A percentile compares a stretch with the other conserved stretches of the same genome.
These are phyloP conservation scores for Archocentrus centrarchus DNA, from an alignment of 2,113 vertebrate species.

Conservation along the genomic window DNA sequence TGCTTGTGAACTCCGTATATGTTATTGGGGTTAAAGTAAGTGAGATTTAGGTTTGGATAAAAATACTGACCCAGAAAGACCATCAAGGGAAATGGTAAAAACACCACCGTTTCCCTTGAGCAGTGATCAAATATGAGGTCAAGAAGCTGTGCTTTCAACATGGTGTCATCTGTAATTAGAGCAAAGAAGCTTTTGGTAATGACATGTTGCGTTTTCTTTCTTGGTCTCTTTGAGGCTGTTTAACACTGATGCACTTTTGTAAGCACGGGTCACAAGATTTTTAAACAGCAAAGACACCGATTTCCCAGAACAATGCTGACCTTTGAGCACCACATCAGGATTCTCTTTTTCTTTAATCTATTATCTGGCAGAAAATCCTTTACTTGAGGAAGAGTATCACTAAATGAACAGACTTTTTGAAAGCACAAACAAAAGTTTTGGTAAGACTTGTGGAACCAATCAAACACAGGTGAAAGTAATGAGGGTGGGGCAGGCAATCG, in stretches of 20 bases:
- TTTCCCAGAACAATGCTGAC: background rate
- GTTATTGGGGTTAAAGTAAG: background rate
- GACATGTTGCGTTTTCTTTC: background rate
- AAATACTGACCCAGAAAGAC: conserved; percentile 28
- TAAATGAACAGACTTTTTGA: background rate
- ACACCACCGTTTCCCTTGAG: background rate
- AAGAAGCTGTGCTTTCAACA: background rate
- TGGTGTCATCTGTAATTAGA: background rate
- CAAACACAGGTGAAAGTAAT: too few relatives aligned
- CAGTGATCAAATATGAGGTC: conserved; percentile 17
- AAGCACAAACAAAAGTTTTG: background rate
- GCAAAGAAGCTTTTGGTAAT: background rate
- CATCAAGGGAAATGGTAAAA: background rate
- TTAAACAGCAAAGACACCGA: background rate
- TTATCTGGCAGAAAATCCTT: background rate
- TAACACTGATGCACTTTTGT: background rate
- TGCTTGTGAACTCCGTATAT: background rate
- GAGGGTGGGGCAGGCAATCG: too few relatives aligned
- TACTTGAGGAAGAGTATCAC: background rate
- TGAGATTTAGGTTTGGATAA: background rate
- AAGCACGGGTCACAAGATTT: background rate
- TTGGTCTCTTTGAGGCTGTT: background rate
- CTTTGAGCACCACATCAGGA: conserved; percentile 1
- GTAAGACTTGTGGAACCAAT: too few relatives aligned
- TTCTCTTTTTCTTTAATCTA: conserved; percentile 7